Percentiles rank a stretch among this genome's conserved stretches.
Evolutionary conservation across 2,888 invertebrate genomes (phyloP).

Genomic region (Desoria tigrina): DNA sequence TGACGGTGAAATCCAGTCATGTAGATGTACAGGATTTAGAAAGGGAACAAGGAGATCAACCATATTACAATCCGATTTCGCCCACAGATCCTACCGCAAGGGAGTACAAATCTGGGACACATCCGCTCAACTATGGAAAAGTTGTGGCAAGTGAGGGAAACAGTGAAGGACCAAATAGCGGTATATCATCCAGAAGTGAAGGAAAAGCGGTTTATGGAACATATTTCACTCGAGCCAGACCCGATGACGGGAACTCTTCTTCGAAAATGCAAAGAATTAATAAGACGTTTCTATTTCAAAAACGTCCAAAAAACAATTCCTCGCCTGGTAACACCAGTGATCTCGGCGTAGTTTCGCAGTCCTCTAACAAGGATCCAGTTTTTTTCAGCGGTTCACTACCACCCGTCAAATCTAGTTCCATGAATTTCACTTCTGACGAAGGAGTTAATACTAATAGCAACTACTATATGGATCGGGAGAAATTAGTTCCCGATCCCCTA

Average conservation of each 20-base stretch:
- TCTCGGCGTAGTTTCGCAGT: neutral
- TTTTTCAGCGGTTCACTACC: too few relatives aligned
- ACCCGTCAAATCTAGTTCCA: too few relatives aligned
- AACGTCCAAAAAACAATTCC: neutral
- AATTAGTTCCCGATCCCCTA: too few relatives aligned
- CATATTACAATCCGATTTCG: slow-evolving; percentile 12
- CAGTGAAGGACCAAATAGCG: slow-evolving; percentile 31
- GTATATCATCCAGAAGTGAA: slow-evolving; percentile 42
- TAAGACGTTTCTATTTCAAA: slow-evolving; percentile 39
- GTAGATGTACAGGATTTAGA: slow-evolving; percentile 25
- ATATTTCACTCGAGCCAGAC: slow-evolving; percentile 42
- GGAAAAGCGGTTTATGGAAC: slow-evolving; percentile 44
- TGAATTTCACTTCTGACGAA: too few relatives aligned
- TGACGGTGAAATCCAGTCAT: slow-evolving; percentile 15
- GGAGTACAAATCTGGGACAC: neutral
- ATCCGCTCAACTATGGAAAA: slow-evolving; percentile 5
- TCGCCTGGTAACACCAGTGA: slow-evolving; percentile 19
- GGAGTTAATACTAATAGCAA: too few relatives aligned
- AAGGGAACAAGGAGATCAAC: slow-evolving; percentile 28
- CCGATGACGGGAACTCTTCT: slow-evolving; percentile 31
- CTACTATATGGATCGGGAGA: too few relatives aligned
- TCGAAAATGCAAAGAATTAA: slow-evolving; percentile 50
- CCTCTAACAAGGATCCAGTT: too few relatives aligned
- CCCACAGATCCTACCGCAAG: neutral
- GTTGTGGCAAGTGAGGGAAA: slow-evolving; percentile 21